phyloP scores from a whole-genome alignment of 2,888 invertebrate genomes.

The Diarsia mendica region DNA sequence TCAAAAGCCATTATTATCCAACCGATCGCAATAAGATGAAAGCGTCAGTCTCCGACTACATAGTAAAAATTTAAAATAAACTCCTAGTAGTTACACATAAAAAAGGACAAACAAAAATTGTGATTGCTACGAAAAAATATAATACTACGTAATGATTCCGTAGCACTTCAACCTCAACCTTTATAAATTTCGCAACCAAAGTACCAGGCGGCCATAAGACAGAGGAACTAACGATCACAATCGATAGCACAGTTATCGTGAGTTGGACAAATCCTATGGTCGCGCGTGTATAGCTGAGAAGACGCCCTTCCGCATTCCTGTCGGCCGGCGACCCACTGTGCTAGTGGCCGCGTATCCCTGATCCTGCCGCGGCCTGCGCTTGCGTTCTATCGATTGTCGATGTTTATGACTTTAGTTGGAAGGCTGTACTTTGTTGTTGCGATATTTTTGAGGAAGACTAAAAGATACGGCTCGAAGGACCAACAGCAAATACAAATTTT shows the following conservation, averaged over 20 bases:
- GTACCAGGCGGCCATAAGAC: slow-evolving; percentile 34
- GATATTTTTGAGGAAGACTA: slow-evolving; percentile 1
- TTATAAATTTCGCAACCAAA: slow-evolving; percentile 39
- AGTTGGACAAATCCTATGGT: slow-evolving; percentile 71
- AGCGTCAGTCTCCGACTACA: neutral
- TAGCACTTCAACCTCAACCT: slow-evolving; percentile 5
- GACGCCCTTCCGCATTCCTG: slow-evolving; percentile 87
- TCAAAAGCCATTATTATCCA: neutral
- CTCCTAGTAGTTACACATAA: neutral
- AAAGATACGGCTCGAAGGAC: neutral
- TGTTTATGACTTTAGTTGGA: slow-evolving; percentile 26
- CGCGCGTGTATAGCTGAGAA: slow-evolving; percentile 73
- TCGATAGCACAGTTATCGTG: slow-evolving; percentile 55
- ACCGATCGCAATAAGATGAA: neutral
- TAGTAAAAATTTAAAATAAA: neutral
- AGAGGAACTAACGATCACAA: slow-evolving; percentile 40
- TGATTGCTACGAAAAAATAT: neutral
- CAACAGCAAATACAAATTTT: too few relatives aligned
- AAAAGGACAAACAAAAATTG: neutral
- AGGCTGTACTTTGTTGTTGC: neutral
- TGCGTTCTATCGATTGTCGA: slow-evolving; percentile 65
- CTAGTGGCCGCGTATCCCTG: slow-evolving; percentile 89
- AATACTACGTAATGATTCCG: slow-evolving; percentile 1
- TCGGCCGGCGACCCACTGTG: slow-evolving; percentile 88
- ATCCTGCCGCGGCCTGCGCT: slow-evolving; percentile 83